Evolutionary conservation across 2,113 vertebrate genomes (phyloP), one percentile per base, ranked within the genome.

Genomic region (Hippopotamus amphibius): DNA sequence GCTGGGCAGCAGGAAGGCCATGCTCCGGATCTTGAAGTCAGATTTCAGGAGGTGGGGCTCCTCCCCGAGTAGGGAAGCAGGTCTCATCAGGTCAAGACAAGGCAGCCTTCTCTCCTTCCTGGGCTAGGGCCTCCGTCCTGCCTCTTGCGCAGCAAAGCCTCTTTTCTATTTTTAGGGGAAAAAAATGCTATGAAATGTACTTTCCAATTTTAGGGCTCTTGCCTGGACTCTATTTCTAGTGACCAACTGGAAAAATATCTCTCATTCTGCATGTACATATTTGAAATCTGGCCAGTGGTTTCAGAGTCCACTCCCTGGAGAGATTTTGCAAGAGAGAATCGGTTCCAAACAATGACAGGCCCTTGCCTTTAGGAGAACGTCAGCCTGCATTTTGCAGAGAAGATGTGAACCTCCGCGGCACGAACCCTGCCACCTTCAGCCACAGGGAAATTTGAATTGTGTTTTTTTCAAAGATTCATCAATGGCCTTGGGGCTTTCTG

Each of bases 201-300:
- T 92, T 96, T 97, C 96, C 95, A 90, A 88, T 72, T 92, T 95
- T 92, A 95, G 65, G 71, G n/a, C 41, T 81, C 59, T 95, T 76
- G 21, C 59, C 28, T 65, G 37, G 79, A 30, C 41, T 97, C 68
- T 97, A 89, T 96, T 96, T 95, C 96, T 90, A 92, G 80, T 84
- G 92, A 92, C 57, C 26, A 3, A 93, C 41, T 92, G 90, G 95
- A 94, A 97, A 97, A 95, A 85, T 46, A 19, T 65, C 72, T 90
- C 92, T 97, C 93, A 92, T 77, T 95, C 63, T 68, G 53, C 66
- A 76, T 92, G 83, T 63, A 69, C 93, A 74, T 90, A 96, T 76
- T 97, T 97, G 92, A 97, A 96, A 90, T 65, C 55, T 82, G 50
- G 89, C 93, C 96, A 88, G 80, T 69, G 65, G 69, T n/a, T 93